Evolutionary conservation across 2,113 vertebrate species (phyloP).

Genomic region (Crocuta crocuta): DNA sequence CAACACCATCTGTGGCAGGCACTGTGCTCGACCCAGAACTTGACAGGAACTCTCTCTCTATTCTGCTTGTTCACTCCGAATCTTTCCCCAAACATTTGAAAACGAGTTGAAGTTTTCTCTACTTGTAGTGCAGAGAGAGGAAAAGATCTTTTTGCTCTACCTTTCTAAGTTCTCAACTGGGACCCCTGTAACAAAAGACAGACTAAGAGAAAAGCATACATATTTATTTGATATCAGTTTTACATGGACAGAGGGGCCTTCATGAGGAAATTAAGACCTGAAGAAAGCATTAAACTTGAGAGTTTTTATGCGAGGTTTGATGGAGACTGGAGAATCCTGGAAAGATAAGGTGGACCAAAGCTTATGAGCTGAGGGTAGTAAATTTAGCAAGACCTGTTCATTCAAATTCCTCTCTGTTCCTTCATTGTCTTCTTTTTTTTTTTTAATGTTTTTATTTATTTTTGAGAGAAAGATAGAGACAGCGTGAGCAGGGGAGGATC

Average conservation of each 20-base stretch:
- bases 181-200: background rate
- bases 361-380: background rate
- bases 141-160: background rate
- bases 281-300: background rate
- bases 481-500: no score
- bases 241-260: background rate
- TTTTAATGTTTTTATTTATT: no score
- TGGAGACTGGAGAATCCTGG: background rate
- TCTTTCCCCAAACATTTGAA: background rate
- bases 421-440: background rate
- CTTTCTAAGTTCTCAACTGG: background rate
- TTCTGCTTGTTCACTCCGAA: background rate
- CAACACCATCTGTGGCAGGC: rapidly evolving
- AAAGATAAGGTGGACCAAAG: background rate
- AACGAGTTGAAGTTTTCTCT: background rate
- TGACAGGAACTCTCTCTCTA: background rate
- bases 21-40: background rate
- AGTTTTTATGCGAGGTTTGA: background rate
- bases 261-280: background rate
- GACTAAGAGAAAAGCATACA: background rate
- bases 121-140: background rate
- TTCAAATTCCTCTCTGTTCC: background rate
- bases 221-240: background rate
- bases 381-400: background rate
- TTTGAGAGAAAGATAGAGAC: no score